Evolutionary conservation across 2,888 invertebrate genomes (phyloP).

Genomic region (Meloe dianella): DNA sequence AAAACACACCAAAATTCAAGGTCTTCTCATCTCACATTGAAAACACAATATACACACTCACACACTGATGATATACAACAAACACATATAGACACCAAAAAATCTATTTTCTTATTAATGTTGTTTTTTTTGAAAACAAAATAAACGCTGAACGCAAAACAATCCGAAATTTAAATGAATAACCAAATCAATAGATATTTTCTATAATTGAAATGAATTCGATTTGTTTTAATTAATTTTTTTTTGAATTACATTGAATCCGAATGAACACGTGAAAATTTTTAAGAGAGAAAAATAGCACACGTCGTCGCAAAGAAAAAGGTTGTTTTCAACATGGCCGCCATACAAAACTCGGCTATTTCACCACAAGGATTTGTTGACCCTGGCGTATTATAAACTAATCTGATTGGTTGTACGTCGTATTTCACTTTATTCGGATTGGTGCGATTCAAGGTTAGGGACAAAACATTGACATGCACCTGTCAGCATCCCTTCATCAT

Average conservation of each 20-base stretch:
- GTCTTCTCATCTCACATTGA: constrained; percentile 44
- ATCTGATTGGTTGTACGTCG: constrained; percentile 55
- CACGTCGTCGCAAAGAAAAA: constrained; percentile 55
- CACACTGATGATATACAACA: constrained; percentile 33
- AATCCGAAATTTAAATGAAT: too few species aligned
- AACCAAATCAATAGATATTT: too few species aligned
- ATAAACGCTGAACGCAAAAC: too few species aligned
- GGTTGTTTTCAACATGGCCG: constrained; percentile 63
- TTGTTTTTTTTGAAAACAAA: too few species aligned
- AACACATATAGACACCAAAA: neutral
- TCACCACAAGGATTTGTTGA: constrained; percentile 61
- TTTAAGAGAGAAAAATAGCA: constrained; percentile 53
- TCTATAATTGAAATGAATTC: neutral
- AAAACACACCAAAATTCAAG: constrained; percentile 56
- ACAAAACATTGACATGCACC: constrained; percentile 60
- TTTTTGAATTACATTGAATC: too few species aligned
- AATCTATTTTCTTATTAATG: constrained; percentile 25
- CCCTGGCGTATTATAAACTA: constrained; percentile 55
- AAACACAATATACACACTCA: constrained; percentile 40
- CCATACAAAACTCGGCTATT: constrained; percentile 59
- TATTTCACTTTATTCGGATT: constrained; percentile 54
- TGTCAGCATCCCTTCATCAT: constrained; percentile 49
- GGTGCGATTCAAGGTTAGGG: constrained; percentile 61
- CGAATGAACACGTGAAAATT: constrained; percentile 52
- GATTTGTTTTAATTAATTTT: neutral